Base-by-base conservation (phyloP, 92 coral and sea anemone species). In the Scolanthus callimorphus region DNA sequence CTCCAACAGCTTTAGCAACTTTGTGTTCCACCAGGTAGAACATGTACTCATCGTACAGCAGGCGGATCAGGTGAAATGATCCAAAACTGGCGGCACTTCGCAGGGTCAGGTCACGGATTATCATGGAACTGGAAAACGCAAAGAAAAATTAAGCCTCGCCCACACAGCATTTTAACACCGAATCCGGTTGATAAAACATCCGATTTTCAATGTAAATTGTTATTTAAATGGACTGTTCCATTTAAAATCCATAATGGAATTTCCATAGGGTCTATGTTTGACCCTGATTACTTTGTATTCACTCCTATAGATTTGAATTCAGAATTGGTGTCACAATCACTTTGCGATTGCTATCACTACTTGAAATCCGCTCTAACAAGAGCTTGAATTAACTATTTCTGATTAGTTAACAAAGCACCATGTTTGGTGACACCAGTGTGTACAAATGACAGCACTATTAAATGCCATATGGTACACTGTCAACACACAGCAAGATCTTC, bases 51-150 rank as follows among this genome's bases (percentile, higher is more conserved):
- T 94, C 99, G 63, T 88, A 94, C 19, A 94, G 67, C 29, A 94
- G 92, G 28, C 99, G 81, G 59, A 94, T 94, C 58, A 94, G 71
- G 60, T 94, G 99, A 62, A 94, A 94, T 10, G 99, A 94, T 1
- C 99, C 99, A 89, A 94, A 94, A 55, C 99, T 94, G 44, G 99
- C 99, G 9, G 99, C 99, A 84, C 99, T 94, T 24, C 99, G 80
- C 51, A 94, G 65, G 17, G 99, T 94, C 49, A 94, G 70, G 59
- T 94, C 99, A 57, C 99, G 92, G 54, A 94, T 94, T 29, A 94
- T 90, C 99, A 94, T 94, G 6, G 99, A 94, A 55, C 99, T 94
- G 70, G 6, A 71, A 63, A 17, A 3, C 44, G 31, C 11, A 56
- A 23, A 52, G 25, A 4, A 0, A 22, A 30, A 13, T 20, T 11